Evolutionary conservation across 2,888 invertebrate species (phyloP).

Genomic region (Ormyrus pomaceus): DNA sequence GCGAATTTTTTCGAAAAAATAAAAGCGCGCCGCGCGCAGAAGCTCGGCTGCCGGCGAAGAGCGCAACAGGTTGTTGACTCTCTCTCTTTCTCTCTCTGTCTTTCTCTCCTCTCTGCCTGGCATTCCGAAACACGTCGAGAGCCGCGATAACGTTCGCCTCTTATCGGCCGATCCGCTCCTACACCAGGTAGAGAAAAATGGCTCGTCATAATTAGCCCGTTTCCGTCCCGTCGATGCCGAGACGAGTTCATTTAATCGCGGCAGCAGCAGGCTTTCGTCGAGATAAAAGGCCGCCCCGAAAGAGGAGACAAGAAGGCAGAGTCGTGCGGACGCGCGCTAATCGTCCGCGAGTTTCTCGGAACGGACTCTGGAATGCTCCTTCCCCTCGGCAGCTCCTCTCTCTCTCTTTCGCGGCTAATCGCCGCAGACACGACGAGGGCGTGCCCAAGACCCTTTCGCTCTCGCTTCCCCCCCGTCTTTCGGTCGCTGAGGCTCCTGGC

Average conservation of each 20-base stretch:
- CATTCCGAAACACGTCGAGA: neutral
- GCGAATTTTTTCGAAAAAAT: constrained; percentile 49
- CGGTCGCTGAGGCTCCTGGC: neutral
- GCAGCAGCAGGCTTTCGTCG: neutral
- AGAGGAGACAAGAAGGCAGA: neutral
- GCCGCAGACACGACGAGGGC: too few relatives aligned
- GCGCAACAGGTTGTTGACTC: constrained; percentile 53
- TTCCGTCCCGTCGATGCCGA: constrained; percentile 29
- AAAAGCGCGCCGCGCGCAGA: constrained; percentile 25
- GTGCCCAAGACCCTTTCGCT: neutral
- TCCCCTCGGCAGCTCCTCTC: neutral
- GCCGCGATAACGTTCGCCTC: neutral
- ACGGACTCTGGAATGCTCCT: constrained; percentile 14
- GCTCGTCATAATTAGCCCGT: constrained; percentile 40
- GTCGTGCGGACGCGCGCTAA: constrained; percentile 43
- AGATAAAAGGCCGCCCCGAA: neutral
- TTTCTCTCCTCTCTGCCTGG: neutral
- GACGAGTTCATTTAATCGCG: constrained; percentile 50
- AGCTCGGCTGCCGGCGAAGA: neutral
- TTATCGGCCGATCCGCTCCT: neutral
- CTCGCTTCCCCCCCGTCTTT: constrained; percentile 5
- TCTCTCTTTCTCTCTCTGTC: constrained; percentile 16
- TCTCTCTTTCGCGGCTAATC: neutral
- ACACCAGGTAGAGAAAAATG: neutral
- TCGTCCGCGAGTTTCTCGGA: constrained; percentile 43